These are phyloP conservation scores for Schmidtea mediterranea DNA, from an alignment of 1,140 invertebrate species.

Conservation along the genomic window DNA sequence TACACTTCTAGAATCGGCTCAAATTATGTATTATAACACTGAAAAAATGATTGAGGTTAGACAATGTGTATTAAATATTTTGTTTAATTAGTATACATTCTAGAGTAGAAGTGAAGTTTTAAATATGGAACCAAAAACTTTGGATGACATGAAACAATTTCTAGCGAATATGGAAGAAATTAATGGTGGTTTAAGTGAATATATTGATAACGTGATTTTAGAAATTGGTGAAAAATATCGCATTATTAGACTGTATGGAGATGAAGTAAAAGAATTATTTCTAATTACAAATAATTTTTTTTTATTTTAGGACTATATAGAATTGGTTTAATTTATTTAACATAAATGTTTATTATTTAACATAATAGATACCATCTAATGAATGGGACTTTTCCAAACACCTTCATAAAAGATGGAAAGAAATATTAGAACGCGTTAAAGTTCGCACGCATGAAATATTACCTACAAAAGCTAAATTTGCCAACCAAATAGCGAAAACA, in stretches of 20 bases:
- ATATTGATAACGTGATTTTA: too few relatives aligned
- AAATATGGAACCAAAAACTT: conserved; percentile 30
- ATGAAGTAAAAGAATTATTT: too few relatives aligned
- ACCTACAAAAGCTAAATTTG: conserved; percentile 36
- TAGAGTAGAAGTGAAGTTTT: conserved; percentile 14
- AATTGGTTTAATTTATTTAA: too few relatives aligned
- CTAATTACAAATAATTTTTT: too few relatives aligned
- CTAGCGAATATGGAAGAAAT: conserved; percentile 49
- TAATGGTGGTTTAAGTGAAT: conserved; percentile 20
- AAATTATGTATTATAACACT: too few relatives aligned
- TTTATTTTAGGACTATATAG: conserved; percentile 27
- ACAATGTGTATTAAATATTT: too few relatives aligned
- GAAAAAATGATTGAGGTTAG: too few relatives aligned
- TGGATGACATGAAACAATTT: conserved; percentile 53
- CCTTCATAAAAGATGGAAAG: conserved; percentile 20
- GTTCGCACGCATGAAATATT: conserved; percentile 24
- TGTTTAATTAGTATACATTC: background rate
- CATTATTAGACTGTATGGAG: too few relatives aligned
- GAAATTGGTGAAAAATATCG: too few relatives aligned
- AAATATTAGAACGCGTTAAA: conserved; percentile 23
- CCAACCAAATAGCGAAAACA: conserved; percentile 38
- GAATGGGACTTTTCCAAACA: conserved; percentile 16
- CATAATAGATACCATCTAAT: conserved; percentile 18
- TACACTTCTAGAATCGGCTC: too few relatives aligned
- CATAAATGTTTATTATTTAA: too few relatives aligned